A percentile compares a stretch with the other conserved stretches of the same genome.
These are phyloP conservation scores for Acrobasis suavella DNA, from an alignment of 2,888 invertebrate species.

Conservation along the genomic window DNA sequence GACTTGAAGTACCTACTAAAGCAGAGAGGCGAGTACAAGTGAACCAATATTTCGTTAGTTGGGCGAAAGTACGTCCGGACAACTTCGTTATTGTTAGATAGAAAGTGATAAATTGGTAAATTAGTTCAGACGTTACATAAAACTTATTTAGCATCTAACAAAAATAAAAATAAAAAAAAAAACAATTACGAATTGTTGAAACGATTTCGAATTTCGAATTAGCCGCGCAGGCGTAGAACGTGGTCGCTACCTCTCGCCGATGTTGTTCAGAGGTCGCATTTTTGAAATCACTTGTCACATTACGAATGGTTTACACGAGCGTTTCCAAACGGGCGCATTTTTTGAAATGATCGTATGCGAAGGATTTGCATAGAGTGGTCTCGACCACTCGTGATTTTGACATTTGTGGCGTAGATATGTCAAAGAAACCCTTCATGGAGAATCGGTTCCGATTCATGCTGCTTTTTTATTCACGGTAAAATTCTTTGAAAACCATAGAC, in stretches of 20 bases:
- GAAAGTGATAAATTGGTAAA: constrained; percentile 27
- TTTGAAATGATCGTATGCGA: too few relatives aligned
- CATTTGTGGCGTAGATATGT: too few relatives aligned
- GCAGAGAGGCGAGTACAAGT: constrained; percentile 23
- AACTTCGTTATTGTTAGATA: constrained; percentile 27
- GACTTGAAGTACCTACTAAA: constrained; percentile 22
- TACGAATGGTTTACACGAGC: too few relatives aligned
- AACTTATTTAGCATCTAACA: constrained; percentile 22
- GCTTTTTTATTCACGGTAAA: too few relatives aligned
- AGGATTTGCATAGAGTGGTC: too few relatives aligned
- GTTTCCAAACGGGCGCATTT: too few relatives aligned
- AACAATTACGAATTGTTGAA: constrained; percentile 9
- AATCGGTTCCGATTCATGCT: too few relatives aligned
- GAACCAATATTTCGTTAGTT: constrained; percentile 1
- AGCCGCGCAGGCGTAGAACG: constrained; percentile 27
- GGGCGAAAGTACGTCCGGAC: constrained; percentile 1
- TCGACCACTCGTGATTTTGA: too few relatives aligned
- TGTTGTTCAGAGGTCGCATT: too few relatives aligned
- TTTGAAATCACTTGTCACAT: too few relatives aligned
- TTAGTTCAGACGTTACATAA: constrained; percentile 20
- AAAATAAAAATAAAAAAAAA: constrained; percentile 18
- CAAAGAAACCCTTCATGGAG: too few relatives aligned
- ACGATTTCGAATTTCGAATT: constrained; percentile 16
- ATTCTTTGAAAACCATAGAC: too few relatives aligned
- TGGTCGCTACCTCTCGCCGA: constrained; percentile 39